Conservation (phyloP, 30 jellyfish, hydroid and myxozoan genomes). For the Aurelia sp. region DNA sequence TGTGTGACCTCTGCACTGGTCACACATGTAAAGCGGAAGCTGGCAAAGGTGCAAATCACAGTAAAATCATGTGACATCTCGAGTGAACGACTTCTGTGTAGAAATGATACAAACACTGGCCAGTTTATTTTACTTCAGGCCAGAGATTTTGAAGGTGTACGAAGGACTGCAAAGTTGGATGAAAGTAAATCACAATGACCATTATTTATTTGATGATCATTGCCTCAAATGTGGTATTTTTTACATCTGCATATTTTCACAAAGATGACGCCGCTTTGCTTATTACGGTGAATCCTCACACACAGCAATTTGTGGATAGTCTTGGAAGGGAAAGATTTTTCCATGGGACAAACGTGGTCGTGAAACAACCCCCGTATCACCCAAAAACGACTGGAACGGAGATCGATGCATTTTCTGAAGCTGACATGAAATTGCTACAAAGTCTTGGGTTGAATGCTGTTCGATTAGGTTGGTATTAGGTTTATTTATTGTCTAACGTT, state of each 20-base stretch:
- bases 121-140: too few relatives aligned
- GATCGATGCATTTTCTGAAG: constrained; percentile 80
- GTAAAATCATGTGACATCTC: too few relatives aligned
- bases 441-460: constrained; percentile 83
- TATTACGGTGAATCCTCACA: constrained; percentile 83
- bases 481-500: too few relatives aligned
- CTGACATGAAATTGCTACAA: constrained; percentile 83
- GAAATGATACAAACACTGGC: too few relatives aligned
- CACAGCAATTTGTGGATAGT: constrained; percentile 79
- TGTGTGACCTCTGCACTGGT: too few relatives aligned
- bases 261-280: constrained; percentile 58
- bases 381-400: constrained; percentile 82
- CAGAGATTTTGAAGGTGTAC: too few relatives aligned
- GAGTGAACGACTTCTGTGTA: too few relatives aligned
- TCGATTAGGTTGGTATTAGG: constrained; percentile 67
- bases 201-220: not conserved
- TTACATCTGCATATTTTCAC: not conserved
- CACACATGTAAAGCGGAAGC: too few relatives aligned
- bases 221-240: not conserved
- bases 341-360: constrained; percentile 96
- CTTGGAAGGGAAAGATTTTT: constrained; percentile 88
- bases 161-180: too few relatives aligned
- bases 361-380: constrained; percentile 85
- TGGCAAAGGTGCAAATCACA: too few relatives aligned
- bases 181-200: not conserved